A percentile compares a stretch with the other conserved stretches of the same genome.
These are phyloP conservation scores for Xiphydria camelus DNA, from an alignment of 2,888 invertebrate species.

Conservation along the genomic window DNA sequence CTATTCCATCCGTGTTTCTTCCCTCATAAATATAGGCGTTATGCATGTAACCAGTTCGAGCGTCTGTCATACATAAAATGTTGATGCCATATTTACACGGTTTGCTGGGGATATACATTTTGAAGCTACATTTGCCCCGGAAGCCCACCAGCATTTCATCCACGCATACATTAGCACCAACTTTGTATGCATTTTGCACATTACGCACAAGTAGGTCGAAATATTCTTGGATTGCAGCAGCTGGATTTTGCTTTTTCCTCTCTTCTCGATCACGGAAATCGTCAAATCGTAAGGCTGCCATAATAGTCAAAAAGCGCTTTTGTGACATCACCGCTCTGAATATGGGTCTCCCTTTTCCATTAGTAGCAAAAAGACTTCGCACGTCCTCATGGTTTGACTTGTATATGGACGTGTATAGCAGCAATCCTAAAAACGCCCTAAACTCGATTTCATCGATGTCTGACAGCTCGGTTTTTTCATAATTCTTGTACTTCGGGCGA, in stretches of 20 bases:
- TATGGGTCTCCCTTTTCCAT: slow-evolving; percentile 13
- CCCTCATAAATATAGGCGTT: slow-evolving; percentile 20
- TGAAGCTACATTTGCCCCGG: slow-evolving; percentile 20
- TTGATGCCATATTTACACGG: slow-evolving; percentile 31
- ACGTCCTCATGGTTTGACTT: slow-evolving; percentile 13
- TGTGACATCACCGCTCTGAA: slow-evolving; percentile 13
- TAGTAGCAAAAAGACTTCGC: slow-evolving; percentile 10
- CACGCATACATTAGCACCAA: slow-evolving; percentile 12
- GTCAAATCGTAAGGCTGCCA: slow-evolving; percentile 9
- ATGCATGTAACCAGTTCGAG: slow-evolving; percentile 19
- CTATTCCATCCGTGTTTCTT: slow-evolving; percentile 15
- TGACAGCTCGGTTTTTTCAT: too few species aligned
- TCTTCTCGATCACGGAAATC: slow-evolving; percentile 11
- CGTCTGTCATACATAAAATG: slow-evolving; percentile 24
- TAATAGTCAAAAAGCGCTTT: slow-evolving; percentile 8
- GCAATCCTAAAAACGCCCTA: too few species aligned
- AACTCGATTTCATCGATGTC: too few species aligned
- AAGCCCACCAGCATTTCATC: slow-evolving; percentile 24
- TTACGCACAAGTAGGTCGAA: slow-evolving; percentile 12
- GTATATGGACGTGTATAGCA: slow-evolving; percentile 12
- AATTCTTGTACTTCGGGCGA: too few species aligned
- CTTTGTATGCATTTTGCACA: slow-evolving; percentile 12
- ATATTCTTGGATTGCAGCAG: slow-evolving; percentile 13
- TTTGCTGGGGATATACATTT: slow-evolving; percentile 22
- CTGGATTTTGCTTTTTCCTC: slow-evolving; percentile 14